Base-by-base conservation (phyloP, 2,888 invertebrate species). In the Oxystoma pomonae region DNA sequence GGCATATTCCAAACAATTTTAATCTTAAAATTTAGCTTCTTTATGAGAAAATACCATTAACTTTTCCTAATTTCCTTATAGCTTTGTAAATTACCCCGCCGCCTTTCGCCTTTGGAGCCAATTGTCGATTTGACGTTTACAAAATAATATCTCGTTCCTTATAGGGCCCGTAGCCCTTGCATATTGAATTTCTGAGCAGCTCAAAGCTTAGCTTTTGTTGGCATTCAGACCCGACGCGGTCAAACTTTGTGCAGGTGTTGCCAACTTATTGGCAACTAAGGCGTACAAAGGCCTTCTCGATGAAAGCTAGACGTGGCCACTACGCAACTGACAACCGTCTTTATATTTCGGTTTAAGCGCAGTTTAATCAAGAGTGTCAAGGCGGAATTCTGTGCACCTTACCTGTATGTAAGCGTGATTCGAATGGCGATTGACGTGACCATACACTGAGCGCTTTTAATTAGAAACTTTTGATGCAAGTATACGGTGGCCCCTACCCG, bases 11-110 rank as follows among this genome's bases (percentile, higher is more conserved):
- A n/a, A n/a, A n/a, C n/a, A n/a, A n/a, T n/a, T n/a, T n/a, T n/a
- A n/a, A 79, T 80, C n/a, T n/a, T 79, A 78, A 77, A 76, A 77
- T 35, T 35, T 35, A 3, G 35, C 12, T 35, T 35, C 35, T 35
- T 3, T 12, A 12, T 35, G 5, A 7, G 12, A 35, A 35, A 35
- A 35, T 12, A 12, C 35, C 12, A 35, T 12, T 3, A 35, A 35
- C 35, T 35, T 35, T 35, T 35, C 35, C 35, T 35, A 35, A 35
- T 35, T 35, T 35, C 35, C 35, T 35, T 35, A 35, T 35, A 7
- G 35, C 35, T 35, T 35, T 35, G 35, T 35, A 35, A 35, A 35
- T 35, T 12, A 35, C 35, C 35, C 35, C 35, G 35, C 5, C 3
- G 35, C 35, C 12, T 35, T 35, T 35, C 35, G 35, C 35, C 35